A percentile compares a stretch with the other conserved stretches of the same genome.
Conservation (phyloP, 1,140 invertebrate genomes). For the Agrypnia vestita region DNA sequence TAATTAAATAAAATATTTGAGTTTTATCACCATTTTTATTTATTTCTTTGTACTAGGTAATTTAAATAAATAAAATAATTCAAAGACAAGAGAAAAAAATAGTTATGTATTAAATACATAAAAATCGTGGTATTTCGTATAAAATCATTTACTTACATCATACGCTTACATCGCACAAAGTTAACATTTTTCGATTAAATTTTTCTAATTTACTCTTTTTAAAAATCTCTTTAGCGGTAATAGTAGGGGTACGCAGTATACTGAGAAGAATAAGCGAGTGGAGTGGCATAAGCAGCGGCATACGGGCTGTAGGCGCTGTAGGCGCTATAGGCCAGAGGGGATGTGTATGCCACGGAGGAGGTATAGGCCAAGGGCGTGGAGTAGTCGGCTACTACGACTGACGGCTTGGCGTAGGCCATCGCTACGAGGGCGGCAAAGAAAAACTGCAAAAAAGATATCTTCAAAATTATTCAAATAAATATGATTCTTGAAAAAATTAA, state of each 20-base stretch:
- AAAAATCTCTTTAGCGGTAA: not conserved
- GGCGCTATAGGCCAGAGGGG: slow-evolving; percentile 20
- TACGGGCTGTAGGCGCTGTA: slow-evolving; percentile 12
- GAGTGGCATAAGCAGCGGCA: slow-evolving; percentile 41
- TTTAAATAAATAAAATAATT: too few species aligned
- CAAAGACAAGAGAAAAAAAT: too few species aligned
- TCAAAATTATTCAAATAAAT: too few species aligned
- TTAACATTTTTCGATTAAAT: too few species aligned
- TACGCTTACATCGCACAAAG: not conserved
- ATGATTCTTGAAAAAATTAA: too few species aligned
- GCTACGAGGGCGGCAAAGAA: too few species aligned
- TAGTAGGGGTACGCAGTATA: slow-evolving; percentile 58
- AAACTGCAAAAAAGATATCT: slow-evolving; percentile 6
- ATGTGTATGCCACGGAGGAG: slow-evolving; percentile 18
- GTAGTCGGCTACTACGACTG: slow-evolving; percentile 51
- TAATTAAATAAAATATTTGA: too few species aligned
- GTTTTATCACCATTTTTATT: too few species aligned
- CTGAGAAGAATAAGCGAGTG: slow-evolving; percentile 49
- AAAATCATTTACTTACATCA: not conserved
- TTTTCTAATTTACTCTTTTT: not conserved
- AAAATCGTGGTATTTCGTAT: too few species aligned
- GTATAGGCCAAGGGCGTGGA: slow-evolving; percentile 51
- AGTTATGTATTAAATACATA: too few species aligned
- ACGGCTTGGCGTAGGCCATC: slow-evolving; percentile 71
- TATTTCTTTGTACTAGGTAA: too few species aligned